A percentile compares a stretch with the other conserved stretches of the same genome.
These are phyloP conservation scores for Chaetodon trifascialis DNA, from an alignment of 2,113 vertebrate species.

Conservation along the genomic window DNA sequence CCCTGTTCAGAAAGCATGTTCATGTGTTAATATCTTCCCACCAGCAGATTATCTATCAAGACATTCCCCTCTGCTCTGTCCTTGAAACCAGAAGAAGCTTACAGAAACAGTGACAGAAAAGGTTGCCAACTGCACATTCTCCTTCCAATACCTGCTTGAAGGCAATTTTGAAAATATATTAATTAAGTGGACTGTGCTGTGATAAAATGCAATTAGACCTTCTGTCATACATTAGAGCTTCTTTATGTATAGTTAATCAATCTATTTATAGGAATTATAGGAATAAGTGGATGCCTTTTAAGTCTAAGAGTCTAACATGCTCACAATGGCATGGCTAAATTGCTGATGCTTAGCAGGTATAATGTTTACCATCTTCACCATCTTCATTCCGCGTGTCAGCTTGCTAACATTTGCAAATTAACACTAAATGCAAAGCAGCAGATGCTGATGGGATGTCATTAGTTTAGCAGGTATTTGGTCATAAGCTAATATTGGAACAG, in stretches of 20 bases:
- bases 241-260: conserved; percentile 13
- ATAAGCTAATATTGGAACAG: too few species aligned
- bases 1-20: conserved; percentile 16
- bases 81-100: conserved; percentile 1
- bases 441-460: neutral
- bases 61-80: neutral
- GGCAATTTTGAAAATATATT: neutral
- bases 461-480: too few species aligned
- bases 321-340: too few species aligned
- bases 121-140: neutral
- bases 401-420: neutral
- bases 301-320: neutral
- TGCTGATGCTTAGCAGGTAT: too few species aligned
- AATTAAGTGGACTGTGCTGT: neutral
- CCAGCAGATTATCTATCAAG: conserved; percentile 1
- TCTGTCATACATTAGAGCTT: neutral
- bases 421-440: neutral
- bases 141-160: neutral
- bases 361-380: neutral
- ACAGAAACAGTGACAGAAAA: neutral
- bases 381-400: neutral
- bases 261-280: too few species aligned
- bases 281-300: conserved; percentile 8
- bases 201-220: neutral
- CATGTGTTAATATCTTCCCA: conserved; percentile 7